Conservation (phyloP, 2,113 vertebrate species). For the Cololabis saira region DNA sequence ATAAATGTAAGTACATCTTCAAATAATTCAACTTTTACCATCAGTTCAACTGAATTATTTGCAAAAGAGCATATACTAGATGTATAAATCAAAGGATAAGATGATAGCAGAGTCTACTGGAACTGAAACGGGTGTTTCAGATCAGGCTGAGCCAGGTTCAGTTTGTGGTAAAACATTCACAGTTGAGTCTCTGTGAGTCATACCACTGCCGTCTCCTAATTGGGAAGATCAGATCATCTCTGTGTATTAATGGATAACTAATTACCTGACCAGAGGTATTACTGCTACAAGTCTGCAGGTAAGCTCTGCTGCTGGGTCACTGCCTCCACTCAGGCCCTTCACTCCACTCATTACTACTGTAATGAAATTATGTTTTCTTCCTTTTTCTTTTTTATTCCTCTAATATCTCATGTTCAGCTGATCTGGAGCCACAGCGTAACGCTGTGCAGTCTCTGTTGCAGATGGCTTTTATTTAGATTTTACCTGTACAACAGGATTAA, state of each 20-base stretch:
- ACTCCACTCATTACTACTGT: conserved; percentile 65
- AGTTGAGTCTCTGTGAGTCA: conserved; percentile 53
- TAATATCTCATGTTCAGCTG: conserved; percentile 40
- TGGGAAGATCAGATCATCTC: conserved; percentile 73
- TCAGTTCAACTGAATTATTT: too few relatives aligned
- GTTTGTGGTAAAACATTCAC: conserved; percentile 19
- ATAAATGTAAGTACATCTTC: too few relatives aligned
- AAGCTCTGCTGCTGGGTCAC: conserved; percentile 64
- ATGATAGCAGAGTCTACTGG: neutral
- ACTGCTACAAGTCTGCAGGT: conserved; percentile 72
- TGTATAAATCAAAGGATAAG: neutral
- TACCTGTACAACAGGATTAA: conserved; percentile 11
- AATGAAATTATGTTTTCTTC: conserved; percentile 69
- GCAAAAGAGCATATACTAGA: neutral
- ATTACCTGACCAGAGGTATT: conserved; percentile 79
- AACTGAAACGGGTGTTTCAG: conserved; percentile 1
- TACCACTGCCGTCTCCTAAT: conserved; percentile 48
- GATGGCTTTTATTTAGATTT: conserved; percentile 26
- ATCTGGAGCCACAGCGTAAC: conserved; percentile 34
- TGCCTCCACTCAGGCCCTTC: conserved; percentile 60
- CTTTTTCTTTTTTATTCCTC: conserved; percentile 15
- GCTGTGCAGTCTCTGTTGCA: conserved; percentile 29
- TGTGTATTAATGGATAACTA: conserved; percentile 76
- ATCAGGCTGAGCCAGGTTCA: conserved; percentile 18
- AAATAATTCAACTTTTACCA: too few relatives aligned